Evolutionary conservation across 2,113 vertebrate species (phyloP), one percentile per base, ranked within the genome.

Genomic region (Hippotragus niger): DNA sequence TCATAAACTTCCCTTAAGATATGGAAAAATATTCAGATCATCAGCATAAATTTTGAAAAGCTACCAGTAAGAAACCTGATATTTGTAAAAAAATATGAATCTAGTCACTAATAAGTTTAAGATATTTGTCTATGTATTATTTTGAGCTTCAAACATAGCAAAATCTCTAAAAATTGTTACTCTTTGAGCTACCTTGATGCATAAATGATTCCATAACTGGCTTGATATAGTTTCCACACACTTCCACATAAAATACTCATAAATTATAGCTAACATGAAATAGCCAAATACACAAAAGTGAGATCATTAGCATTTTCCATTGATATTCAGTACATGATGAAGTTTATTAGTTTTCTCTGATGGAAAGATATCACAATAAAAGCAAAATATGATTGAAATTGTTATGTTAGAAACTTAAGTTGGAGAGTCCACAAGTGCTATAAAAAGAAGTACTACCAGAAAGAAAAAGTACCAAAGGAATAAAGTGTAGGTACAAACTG

Each of bases 251-350:
- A 97, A 95, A 76, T 55, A 62, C 8, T 80, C 43, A 80, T 92
- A 96, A 94, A 91, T 91, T 95, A 40, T 36, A 86, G 50, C 52
- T 94, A 82, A 57, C 43, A 85, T 53, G 33, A 96, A 96, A 93
- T 93, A 15, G 50, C 19, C 33, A 57, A 84, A 94, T 50, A 60
- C 5, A 57, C 82, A 86, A 96, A 84, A 87, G 14, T 29, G 29
- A 62, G 10, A 85, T 74, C 33, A 91, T 85, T 97, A 80, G 74
- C 64, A 96, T 89, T 89, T 83, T 21, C 23, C 9, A 60, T 88
- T 97, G 13, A 45, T 90, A 96, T 86, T 95, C 67, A 97, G 29
- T 88, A 86, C 78, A 85, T 52, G 12, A 58, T 45, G 13, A 96
- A 53, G 21, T 33, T 94, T 88, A 52, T 88, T 95, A 78, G 13